These are phyloP conservation scores for Spheniscus mendiculus DNA, from an alignment of 2,113 vertebrate genomes.

Conservation along the genomic window DNA sequence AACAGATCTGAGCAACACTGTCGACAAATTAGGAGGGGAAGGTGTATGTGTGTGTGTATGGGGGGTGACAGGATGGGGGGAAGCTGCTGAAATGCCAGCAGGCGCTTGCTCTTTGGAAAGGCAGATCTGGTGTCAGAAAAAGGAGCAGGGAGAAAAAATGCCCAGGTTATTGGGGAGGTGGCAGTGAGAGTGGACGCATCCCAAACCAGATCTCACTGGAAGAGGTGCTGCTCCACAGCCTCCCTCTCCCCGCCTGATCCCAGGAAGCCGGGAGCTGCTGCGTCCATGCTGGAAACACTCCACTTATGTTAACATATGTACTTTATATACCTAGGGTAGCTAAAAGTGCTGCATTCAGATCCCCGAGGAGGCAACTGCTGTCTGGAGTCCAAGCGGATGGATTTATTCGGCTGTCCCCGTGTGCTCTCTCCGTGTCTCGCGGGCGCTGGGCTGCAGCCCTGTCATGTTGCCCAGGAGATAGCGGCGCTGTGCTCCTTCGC, in stretches of 20 bases:
- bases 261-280: background rate
- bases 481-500: constrained; percentile 99
- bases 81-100: background rate
- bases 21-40: background rate
- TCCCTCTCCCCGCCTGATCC: background rate
- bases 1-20: background rate
- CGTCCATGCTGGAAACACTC: constrained; percentile 19
- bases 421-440: constrained; percentile 17
- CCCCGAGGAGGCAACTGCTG: constrained; percentile 66
- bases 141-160: background rate
- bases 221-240: background rate
- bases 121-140: background rate
- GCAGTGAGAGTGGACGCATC: background rate
- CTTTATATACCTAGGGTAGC: constrained; percentile 55
- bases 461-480: constrained; percentile 99
- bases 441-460: constrained; percentile 29
- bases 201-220: background rate
- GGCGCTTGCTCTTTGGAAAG: background rate
- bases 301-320: constrained; percentile 19
- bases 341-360: constrained; percentile 80
- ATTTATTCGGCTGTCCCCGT: background rate
- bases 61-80: background rate
- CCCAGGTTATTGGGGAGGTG: background rate
- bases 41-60: no score
- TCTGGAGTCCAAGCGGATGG: constrained; percentile 55